Evolutionary conservation across 2,888 invertebrate genomes (phyloP).

Genomic region (Bellardia pandia): DNA sequence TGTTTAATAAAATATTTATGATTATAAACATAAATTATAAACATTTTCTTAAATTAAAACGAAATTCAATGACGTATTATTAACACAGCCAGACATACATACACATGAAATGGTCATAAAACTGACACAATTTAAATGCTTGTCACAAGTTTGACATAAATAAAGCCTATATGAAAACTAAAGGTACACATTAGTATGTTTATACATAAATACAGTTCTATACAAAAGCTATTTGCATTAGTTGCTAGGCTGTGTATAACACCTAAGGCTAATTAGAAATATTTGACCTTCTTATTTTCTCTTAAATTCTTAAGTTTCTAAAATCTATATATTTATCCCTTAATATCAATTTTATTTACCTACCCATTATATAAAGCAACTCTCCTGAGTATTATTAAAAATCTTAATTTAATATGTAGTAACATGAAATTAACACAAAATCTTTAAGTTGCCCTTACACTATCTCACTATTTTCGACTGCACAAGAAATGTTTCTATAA

Average conservation of each 20-base stretch:
- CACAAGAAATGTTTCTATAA: conserved; percentile 23
- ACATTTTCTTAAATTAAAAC: conserved; percentile 24
- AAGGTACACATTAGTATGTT: not conserved
- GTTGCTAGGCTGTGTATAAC: no score
- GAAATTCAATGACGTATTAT: not conserved
- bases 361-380: not conserved
- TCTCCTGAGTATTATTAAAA: not conserved
- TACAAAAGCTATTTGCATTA: no score
- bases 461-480: not conserved
- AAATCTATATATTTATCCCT: no score
- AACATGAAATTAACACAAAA: not conserved
- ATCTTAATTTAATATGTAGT: not conserved
- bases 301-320: no score
- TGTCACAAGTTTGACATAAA: not conserved
- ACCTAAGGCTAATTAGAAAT: not conserved
- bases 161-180: not conserved
- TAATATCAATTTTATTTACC: not conserved
- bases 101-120: conserved; percentile 15
- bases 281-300: not conserved
- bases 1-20: conserved; percentile 31
- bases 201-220: no score
- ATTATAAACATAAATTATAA: conserved; percentile 26
- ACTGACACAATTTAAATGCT: conserved; percentile 5
- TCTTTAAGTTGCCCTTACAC: not conserved
- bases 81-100: not conserved